Conservation (phyloP, 30 jellyfish, hydroid and myxozoan species). For the Aurelia coerulea region DNA sequence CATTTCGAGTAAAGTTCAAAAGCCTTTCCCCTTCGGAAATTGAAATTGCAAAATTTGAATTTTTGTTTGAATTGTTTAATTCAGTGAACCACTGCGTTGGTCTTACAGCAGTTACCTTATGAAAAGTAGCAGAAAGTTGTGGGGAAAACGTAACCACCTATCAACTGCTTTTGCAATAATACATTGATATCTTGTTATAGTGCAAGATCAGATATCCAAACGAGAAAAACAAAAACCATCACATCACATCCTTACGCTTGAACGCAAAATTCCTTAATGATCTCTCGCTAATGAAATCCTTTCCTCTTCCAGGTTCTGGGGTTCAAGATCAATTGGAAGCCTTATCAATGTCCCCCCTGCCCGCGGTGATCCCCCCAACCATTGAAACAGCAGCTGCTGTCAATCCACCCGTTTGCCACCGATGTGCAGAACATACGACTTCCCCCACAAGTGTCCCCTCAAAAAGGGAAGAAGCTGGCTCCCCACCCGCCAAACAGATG, state of each 20-base stretch:
- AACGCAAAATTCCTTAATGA: background rate
- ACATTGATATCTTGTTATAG: no score
- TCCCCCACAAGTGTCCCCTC: background rate
- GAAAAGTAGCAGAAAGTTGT: no score
- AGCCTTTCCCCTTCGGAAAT: no score
- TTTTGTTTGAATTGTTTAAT: no score
- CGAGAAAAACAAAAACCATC: no score
- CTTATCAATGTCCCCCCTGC: conserved; percentile 57
- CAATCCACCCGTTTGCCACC: conserved; percentile 25
- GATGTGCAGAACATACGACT: conserved; percentile 2
- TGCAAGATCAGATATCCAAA: no score
- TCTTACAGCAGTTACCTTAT: no score
- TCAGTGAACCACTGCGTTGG: no score
- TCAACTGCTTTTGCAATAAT: no score
- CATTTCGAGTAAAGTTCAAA: no score
- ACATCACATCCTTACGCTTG: background rate
- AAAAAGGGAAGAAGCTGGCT: conserved; percentile 14
- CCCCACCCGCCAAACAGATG: conserved; percentile 54
- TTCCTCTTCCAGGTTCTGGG: conserved; percentile 82
- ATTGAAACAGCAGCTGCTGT: conserved; percentile 43
- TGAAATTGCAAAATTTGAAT: no score
- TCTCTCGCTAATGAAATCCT: background rate
- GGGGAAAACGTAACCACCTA: no score
- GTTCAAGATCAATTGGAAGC: conserved; percentile 99
- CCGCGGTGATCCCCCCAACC: conserved; percentile 32